Evolutionary conservation across 2,888 invertebrate species (phyloP).

Genomic region (Drosophila austrosaltans): DNA sequence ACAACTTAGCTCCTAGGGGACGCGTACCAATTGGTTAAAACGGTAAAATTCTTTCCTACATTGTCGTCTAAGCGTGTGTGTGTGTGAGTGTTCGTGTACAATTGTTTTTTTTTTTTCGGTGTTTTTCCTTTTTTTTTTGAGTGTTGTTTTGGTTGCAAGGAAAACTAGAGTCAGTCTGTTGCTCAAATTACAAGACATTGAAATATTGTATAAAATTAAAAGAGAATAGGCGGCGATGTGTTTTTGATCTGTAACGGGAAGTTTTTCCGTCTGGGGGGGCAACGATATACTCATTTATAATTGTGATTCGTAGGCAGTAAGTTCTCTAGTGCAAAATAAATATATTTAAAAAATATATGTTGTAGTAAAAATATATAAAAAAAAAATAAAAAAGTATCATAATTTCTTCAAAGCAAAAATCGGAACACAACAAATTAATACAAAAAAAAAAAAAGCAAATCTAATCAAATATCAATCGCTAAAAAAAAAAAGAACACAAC

Average conservation of each 20-base stretch:
- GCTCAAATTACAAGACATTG: no score
- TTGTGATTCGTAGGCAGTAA: constrained; percentile 75
- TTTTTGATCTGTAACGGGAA: constrained; percentile 31
- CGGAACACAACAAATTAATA: constrained; percentile 60
- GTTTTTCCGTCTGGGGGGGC: constrained; percentile 25
- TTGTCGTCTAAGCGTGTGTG: constrained; percentile 15
- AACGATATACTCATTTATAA: constrained; percentile 63
- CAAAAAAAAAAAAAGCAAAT: constrained; percentile 37
- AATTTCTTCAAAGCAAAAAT: constrained; percentile 55
- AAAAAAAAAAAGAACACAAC: constrained; percentile 40
- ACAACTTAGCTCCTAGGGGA: no score
- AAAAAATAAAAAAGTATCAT: constrained; percentile 59
- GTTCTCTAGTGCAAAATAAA: constrained; percentile 65
- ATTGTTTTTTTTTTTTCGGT: constrained; percentile 4
- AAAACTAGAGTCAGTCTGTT: no score
- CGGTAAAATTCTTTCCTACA: constrained; percentile 1
- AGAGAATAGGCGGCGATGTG: constrained; percentile 37
- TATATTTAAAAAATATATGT: constrained; percentile 12
- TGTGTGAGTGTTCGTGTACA: neutral
- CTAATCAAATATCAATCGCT: constrained; percentile 34
- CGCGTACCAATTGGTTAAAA: neutral
- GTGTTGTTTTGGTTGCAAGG: no score
- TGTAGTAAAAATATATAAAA: constrained; percentile 42
- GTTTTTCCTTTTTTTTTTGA: no score
- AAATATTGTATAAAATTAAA: neutral